Evolutionary conservation across 2,113 vertebrate genomes (phyloP).

Genomic region (Lota lota): DNA sequence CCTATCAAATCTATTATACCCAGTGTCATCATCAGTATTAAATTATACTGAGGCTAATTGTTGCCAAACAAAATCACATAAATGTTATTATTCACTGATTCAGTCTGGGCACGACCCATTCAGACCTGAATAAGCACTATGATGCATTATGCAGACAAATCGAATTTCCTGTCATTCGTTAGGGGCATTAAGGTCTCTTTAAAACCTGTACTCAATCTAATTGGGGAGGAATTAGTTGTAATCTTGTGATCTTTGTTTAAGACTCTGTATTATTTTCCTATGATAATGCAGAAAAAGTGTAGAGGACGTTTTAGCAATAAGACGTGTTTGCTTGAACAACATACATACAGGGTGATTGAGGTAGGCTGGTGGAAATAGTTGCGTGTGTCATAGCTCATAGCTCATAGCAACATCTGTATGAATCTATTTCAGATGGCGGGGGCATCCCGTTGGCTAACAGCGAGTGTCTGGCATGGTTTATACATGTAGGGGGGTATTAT

Average conservation of each 20-base stretch:
- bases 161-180: constrained; percentile 57
- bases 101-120: constrained; percentile 38
- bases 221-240: constrained; percentile 41
- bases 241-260: constrained; percentile 11
- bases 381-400: neutral
- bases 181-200: constrained; percentile 32
- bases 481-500: constrained; percentile 30
- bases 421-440: constrained; percentile 17
- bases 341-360: constrained; percentile 11
- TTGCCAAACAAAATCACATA: constrained; percentile 43
- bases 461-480: constrained; percentile 22
- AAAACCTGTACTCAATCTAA: constrained; percentile 58
- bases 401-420: constrained; percentile 15
- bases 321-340: neutral
- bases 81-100: constrained; percentile 41
- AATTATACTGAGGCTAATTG: constrained; percentile 51
- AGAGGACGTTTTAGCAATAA: neutral
- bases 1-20: constrained; percentile 28
- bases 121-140: constrained; percentile 33
- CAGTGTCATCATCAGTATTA: constrained; percentile 29
- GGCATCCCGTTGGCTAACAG: constrained; percentile 31
- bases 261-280: neutral
- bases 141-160: constrained; percentile 46
- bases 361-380: neutral
- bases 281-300: neutral